A percentile compares a stretch with the other conserved stretches of the same genome.
Evolutionary conservation across 2,797 vertebrate genomes (phyloP).

Genomic region (Anisognathus igniventris): DNA sequence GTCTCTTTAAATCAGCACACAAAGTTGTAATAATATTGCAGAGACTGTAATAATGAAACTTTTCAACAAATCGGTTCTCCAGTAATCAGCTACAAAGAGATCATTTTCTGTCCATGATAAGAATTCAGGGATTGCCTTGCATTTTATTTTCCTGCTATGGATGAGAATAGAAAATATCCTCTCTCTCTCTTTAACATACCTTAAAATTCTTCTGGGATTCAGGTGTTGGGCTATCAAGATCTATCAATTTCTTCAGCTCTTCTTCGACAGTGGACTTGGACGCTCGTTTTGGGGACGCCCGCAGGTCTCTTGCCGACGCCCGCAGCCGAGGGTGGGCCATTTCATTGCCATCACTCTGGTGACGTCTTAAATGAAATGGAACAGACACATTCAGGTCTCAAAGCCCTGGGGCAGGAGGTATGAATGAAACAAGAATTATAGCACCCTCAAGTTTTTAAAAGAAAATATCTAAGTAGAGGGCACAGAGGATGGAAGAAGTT

Average conservation of each 20-base stretch:
- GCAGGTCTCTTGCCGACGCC: constrained; percentile 88
- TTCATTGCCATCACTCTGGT: constrained; percentile 90
- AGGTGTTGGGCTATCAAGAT: constrained; percentile 90
- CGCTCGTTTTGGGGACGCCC: constrained; percentile 85
- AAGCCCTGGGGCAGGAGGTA: neutral
- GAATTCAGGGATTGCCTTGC: neutral
- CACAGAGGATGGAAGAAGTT: neutral
- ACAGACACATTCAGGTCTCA: constrained; percentile 39
- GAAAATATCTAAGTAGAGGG: neutral
- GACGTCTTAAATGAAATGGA: constrained; percentile 78
- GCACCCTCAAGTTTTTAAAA: neutral
- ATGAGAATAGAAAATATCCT: neutral
- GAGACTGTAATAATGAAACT: neutral
- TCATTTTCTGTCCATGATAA: neutral
- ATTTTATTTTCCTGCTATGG: neutral
- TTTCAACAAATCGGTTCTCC: neutral
- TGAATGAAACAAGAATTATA: neutral
- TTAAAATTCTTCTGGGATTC: constrained; percentile 85
- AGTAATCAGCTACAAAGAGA: neutral
- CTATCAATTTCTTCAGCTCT: constrained; percentile 93
- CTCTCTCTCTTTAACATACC: constrained; percentile 69
- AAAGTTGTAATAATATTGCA: neutral
- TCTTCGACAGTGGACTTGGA: constrained; percentile 92
- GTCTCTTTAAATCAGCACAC: neutral
- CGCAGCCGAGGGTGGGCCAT: constrained; percentile 87